phyloP scores from a whole-genome alignment of 2,113 vertebrate species.

The Etheostoma spectabile region DNA sequence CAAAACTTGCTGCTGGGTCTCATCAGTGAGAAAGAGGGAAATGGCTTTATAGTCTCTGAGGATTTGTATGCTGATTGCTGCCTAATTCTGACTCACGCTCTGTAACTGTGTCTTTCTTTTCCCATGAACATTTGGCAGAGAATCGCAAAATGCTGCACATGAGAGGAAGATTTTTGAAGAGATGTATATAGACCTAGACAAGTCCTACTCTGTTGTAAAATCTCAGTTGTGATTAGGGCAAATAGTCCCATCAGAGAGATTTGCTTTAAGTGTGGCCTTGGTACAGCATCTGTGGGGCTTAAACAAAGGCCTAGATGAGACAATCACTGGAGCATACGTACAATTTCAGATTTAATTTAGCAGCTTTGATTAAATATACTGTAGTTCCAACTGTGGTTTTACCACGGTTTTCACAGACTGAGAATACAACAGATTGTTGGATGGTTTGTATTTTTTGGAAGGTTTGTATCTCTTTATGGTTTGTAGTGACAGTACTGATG shows the following conservation, averaged over 20 bases:
- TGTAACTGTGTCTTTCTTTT: conserved; percentile 64
- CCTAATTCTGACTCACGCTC: conserved; percentile 74
- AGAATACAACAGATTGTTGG: neutral
- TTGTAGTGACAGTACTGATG: conserved; percentile 2
- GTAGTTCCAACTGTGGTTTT: neutral
- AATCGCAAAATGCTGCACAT: conserved; percentile 28
- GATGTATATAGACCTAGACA: conserved; percentile 61
- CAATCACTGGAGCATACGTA: neutral
- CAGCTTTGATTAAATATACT: neutral
- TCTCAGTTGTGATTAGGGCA: conserved; percentile 25
- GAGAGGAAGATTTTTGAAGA: conserved; percentile 40
- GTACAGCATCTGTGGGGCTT: neutral
- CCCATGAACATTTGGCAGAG: conserved; percentile 78
- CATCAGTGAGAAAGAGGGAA: conserved; percentile 76
- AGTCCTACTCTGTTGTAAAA: conserved; percentile 48
- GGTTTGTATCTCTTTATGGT: neutral
- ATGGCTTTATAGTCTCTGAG: conserved; percentile 77
- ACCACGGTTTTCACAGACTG: neutral
- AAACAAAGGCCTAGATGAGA: conserved; percentile 1
- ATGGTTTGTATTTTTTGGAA: conserved; percentile 4
- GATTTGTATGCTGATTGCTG: conserved; percentile 80
- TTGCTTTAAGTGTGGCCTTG: conserved; percentile 5
- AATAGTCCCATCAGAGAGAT: conserved; percentile 46
- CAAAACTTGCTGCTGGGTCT: conserved; percentile 76
- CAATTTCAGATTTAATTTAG: neutral